Evolutionary conservation across 2,888 invertebrate genomes (phyloP), one percentile per base, ranked within the genome.

Genomic region (Xestia ashworthii): DNA sequence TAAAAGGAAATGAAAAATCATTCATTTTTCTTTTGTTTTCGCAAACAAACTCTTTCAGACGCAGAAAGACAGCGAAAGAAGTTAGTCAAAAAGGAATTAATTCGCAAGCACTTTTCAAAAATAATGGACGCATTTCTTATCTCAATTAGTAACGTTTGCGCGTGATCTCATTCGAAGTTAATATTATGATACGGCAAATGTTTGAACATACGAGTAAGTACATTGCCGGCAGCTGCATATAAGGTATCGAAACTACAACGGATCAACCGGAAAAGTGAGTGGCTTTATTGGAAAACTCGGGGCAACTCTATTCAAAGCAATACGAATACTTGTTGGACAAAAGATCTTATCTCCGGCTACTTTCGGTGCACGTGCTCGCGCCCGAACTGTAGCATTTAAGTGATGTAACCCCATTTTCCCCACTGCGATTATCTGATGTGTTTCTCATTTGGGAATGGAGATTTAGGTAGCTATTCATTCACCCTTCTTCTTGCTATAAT

Each of bases 281-380:
- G 74, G 55, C 66, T 83, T 86, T 84, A 84, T 84, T 86, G 86
- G 80, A 83, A 84, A 86, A 84, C 86, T 84, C 70, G 70, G 65
- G 67, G 83, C 83, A 86, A 71, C 84, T 86, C 69, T 78, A 83
- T 83, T 83, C 69, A 78, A 64, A 86, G 69, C 71, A 85, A 67
- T 74, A 83, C 38, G 38, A 74, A 72, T 85, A 83, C 79, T 84
- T 83, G 80, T 86, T 85, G 78, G 83, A 68, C 46, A 72, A 72
- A 71, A 79, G 72, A 83, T 84, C 60, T 75, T 86, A 86, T 86
- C 80, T 71, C 38, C 62, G 74, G 58, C 60, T 75, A 75, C 86
- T 83, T 73, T 85, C 67, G 22, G 64, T 70, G 74, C 86, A 83
- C 74, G 86, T 86, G 73, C 70, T 83, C n/a, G 60, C 58, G 46